phyloP scores from a whole-genome alignment of 2,888 invertebrate species.

The Temnothorax ravouxi region DNA sequence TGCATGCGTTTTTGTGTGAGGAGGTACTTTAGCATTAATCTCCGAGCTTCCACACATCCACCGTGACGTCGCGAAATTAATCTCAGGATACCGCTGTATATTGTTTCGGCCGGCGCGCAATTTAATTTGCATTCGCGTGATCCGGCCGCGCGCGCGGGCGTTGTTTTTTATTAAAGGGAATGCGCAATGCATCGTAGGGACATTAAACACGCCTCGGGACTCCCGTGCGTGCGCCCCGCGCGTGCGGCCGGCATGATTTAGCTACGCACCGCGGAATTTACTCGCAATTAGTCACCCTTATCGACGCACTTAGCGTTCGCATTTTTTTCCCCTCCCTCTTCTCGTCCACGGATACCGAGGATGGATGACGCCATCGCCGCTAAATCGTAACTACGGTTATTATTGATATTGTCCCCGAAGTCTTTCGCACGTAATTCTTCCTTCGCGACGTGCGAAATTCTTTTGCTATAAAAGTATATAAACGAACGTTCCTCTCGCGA shows the following conservation, averaged over 20 bases:
- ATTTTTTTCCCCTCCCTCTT: not conserved
- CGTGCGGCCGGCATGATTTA: conserved; percentile 39
- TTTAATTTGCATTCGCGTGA: conserved; percentile 57
- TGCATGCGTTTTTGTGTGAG: not conserved
- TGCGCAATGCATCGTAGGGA: not conserved
- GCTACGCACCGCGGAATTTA: conserved; percentile 27
- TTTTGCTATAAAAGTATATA: not conserved
- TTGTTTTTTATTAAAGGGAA: conserved; percentile 33
- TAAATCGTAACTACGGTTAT: not conserved
- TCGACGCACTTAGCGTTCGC: conserved; percentile 24
- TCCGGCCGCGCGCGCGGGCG: not conserved
- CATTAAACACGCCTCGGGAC: conserved; percentile 25
- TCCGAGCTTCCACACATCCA: conserved; percentile 31
- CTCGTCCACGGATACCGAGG: not conserved
- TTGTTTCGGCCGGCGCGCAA: conserved; percentile 51
- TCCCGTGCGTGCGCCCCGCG: conserved; percentile 22
- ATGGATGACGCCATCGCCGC: not conserved
- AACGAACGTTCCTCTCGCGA: not conserved
- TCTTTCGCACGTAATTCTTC: too few relatives aligned
- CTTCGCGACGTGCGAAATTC: not conserved
- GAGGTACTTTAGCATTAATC: conserved; percentile 32
- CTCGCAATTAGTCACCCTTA: conserved; percentile 53
- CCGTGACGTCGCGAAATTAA: conserved; percentile 52
- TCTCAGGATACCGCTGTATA: conserved; percentile 39
- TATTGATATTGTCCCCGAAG: conserved; percentile 11